phyloP scores from a whole-genome alignment of 2,888 invertebrate genomes.

The Leptogaster cylindrica region DNA sequence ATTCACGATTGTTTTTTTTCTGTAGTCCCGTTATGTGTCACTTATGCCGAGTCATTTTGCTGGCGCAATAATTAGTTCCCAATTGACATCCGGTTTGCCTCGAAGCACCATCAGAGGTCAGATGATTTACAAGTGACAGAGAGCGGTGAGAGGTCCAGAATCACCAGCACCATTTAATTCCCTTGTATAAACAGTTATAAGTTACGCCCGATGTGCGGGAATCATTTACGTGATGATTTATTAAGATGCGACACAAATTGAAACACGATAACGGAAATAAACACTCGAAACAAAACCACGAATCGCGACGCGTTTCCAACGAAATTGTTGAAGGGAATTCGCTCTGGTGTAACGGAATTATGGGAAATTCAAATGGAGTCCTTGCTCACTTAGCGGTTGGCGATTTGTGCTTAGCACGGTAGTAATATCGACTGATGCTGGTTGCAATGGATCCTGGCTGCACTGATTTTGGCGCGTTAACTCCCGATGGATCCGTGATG shows the following conservation, averaged over 20 bases:
- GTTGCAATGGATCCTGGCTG: conserved; percentile 12
- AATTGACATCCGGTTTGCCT: not conserved
- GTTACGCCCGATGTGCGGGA: not conserved
- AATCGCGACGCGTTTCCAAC: conserved; percentile 21
- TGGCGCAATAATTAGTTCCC: not conserved
- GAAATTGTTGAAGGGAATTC: not conserved
- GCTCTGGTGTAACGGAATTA: too few relatives aligned
- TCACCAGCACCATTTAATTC: not conserved
- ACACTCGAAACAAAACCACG: not conserved
- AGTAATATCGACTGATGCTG: conserved; percentile 49
- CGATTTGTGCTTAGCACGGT: conserved; percentile 49
- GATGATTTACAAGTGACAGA: not conserved
- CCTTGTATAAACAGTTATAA: not conserved
- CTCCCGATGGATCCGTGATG: conserved; percentile 48
- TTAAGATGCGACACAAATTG: not conserved
- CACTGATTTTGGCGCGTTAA: conserved; percentile 51
- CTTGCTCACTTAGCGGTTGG: too few relatives aligned
- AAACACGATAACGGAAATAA: conserved; percentile 7
- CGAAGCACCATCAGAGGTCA: not conserved
- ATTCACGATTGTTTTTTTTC: not conserved
- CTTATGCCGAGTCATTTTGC: conserved; percentile 39
- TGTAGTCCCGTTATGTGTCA: conserved; percentile 13
- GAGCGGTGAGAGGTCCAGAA: not conserved
- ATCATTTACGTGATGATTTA: conserved; percentile 15
- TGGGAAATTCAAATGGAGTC: too few relatives aligned